Percentiles rank a stretch among this genome's conserved stretches.
phyloP scores from a whole-genome alignment of 2,888 invertebrate genomes.

The Lepidocyrtoides sp. region DNA sequence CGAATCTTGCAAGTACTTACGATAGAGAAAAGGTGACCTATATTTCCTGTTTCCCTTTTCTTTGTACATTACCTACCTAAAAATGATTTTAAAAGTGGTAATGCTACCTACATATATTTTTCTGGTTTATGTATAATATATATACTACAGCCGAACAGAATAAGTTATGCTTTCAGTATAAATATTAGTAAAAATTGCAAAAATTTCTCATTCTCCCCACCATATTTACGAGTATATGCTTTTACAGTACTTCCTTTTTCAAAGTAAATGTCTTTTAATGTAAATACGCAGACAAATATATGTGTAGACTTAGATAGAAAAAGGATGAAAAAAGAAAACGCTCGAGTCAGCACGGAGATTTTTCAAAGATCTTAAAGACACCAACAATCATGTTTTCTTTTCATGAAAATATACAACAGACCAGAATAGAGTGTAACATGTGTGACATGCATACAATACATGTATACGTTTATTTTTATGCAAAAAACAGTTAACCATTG shows the following conservation, averaged over 20 bases:
- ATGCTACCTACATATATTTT: neutral
- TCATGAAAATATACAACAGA: neutral
- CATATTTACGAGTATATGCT: neutral
- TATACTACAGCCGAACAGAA: neutral
- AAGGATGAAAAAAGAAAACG: slow-evolving; percentile 14
- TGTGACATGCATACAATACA: neutral
- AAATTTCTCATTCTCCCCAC: neutral
- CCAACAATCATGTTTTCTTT: neutral
- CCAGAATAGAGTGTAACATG: neutral
- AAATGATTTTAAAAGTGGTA: neutral
- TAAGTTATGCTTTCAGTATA: slow-evolving; percentile 43
- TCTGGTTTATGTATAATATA: too few relatives aligned
- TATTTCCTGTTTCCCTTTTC: slow-evolving; percentile 46
- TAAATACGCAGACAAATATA: neutral
- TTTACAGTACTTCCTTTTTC: neutral
- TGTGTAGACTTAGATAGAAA: neutral
- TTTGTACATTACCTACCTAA: neutral
- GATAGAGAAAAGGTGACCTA: slow-evolving; percentile 67
- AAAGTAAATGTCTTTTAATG: neutral
- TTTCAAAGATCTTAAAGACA: slow-evolving; percentile 13
- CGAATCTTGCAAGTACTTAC: slow-evolving; percentile 37
- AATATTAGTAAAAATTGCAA: slow-evolving; percentile 58
- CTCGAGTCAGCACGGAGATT: slow-evolving; percentile 25
- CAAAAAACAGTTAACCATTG: too few relatives aligned
- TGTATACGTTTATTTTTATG: neutral